Evolutionary conservation across 1,140 invertebrate species (phyloP), one percentile per base, ranked within the genome.

Genomic region (Hycleus phaleratus): DNA sequence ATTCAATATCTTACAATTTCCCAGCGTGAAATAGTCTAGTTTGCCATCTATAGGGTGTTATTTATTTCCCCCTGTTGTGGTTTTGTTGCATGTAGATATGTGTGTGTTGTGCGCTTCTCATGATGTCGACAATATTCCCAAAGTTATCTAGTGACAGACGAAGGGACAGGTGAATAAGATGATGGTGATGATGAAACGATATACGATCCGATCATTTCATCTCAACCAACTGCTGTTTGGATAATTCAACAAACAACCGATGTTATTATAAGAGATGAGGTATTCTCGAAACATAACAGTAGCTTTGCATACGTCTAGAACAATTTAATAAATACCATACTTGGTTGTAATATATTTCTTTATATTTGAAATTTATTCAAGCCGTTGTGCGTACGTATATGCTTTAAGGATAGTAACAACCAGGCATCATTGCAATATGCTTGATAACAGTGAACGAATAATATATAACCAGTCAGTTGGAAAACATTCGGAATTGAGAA

Each of bases 1-100:
- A 62, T 62, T 62, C 60, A 62, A 62, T 62, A 62, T 58, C 56
- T 46, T 56, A 62, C 60, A 58, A 62, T 62, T 62, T 62, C 60
- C 32, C 60, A 56, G 51, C 51, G 60, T 58, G 60, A 62, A 32
- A 58, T 32, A 5, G 32, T 32, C 32, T 32, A 32, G 32, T 32
- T 7, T 32, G 32, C 32, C 4, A 53, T 42, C 49, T 39, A 52
- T 43, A 24, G 49, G 18, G n/a, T 43, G 50, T 52, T 53, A 53
- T 53, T 45, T 53, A 53, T 53, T 53, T 53, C 11, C 51, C 51
- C 42, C 32, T 32, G 24, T 40, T 52, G 42, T 40, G 49, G n/a
- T 50, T 50, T 32, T 32, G 32, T 32, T 32, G 50, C 43, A 43
- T 32, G 32, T 32, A 32, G 4, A 7, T 3, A 18, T 32, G 32